Conservation (phyloP, 1,140 invertebrate species). For the Solenopsis fugax region DNA sequence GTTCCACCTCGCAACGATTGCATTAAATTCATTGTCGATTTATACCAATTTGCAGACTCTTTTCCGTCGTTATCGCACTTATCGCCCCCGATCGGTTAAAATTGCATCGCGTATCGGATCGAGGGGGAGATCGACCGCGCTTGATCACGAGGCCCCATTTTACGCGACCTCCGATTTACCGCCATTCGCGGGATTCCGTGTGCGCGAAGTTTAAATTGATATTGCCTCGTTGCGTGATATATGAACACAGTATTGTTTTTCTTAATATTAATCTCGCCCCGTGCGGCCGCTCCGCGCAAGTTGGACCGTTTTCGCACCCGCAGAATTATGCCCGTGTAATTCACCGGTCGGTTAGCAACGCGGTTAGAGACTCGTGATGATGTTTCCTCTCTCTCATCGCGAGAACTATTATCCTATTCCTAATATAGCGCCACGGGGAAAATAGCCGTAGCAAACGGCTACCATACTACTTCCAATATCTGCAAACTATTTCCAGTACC, state of each 20-base stretch:
- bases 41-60: constrained; percentile 33
- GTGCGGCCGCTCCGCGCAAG: constrained; percentile 31
- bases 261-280: constrained; percentile 63
- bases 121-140: not conserved
- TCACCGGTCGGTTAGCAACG: constrained; percentile 35
- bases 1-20: not conserved
- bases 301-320: constrained; percentile 24
- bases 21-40: constrained; percentile 30
- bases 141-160: constrained; percentile 30
- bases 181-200: not conserved
- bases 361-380: not conserved
- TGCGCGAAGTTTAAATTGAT: constrained; percentile 64
- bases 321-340: constrained; percentile 40
- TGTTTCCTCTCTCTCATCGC: not conserved
- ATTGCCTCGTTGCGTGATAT: constrained; percentile 35
- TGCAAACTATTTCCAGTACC: not conserved
- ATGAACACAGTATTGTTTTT: constrained; percentile 58
- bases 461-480: not conserved
- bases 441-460: not conserved
- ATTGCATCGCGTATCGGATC: constrained; percentile 2
- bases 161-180: constrained; percentile 21
- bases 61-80: constrained; percentile 8
- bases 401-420: not conserved
- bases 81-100: constrained; percentile 10
- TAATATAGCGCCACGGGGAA: not conserved